These are phyloP conservation scores for Linnaemya tessellans DNA, from an alignment of 2,888 invertebrate genomes.

Conservation along the genomic window DNA sequence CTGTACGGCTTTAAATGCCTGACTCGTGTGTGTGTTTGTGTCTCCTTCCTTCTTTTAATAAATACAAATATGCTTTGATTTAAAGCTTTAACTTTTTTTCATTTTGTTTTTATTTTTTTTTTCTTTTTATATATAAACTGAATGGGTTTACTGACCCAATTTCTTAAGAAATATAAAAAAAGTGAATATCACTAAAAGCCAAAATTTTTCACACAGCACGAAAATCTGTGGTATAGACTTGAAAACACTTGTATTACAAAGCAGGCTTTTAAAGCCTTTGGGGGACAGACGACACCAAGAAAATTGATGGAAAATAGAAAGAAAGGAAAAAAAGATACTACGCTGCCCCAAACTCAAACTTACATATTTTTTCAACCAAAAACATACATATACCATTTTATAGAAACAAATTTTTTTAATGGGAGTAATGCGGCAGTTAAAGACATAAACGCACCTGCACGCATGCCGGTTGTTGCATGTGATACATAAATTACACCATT, in stretches of 20 bases:
- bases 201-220: slow-evolving; percentile 54
- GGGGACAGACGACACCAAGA: slow-evolving; percentile 71
- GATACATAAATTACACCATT: slow-evolving; percentile 70
- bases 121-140: too few species aligned
- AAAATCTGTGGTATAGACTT: slow-evolving; percentile 53
- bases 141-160: slow-evolving; percentile 63
- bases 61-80: slow-evolving; percentile 56
- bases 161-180: slow-evolving; percentile 27
- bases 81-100: slow-evolving; percentile 9
- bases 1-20: slow-evolving; percentile 13
- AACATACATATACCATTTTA: slow-evolving; percentile 2
- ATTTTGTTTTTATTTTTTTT: slow-evolving; percentile 19
- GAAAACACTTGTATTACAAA: slow-evolving; percentile 65
- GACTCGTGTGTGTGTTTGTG: neutral
- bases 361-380: neutral
- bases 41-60: slow-evolving; percentile 52
- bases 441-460: slow-evolving; percentile 68
- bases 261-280: slow-evolving; percentile 57
- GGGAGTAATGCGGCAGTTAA: slow-evolving; percentile 62
- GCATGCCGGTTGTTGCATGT: slow-evolving; percentile 61
- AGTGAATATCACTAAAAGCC: slow-evolving; percentile 20
- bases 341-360: neutral
- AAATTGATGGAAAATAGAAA: slow-evolving; percentile 59
- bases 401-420: slow-evolving; percentile 48
- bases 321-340: slow-evolving; percentile 17